Evolutionary conservation across 2,888 invertebrate species (phyloP).

Genomic region (Drosophila suboccidentalis): DNA sequence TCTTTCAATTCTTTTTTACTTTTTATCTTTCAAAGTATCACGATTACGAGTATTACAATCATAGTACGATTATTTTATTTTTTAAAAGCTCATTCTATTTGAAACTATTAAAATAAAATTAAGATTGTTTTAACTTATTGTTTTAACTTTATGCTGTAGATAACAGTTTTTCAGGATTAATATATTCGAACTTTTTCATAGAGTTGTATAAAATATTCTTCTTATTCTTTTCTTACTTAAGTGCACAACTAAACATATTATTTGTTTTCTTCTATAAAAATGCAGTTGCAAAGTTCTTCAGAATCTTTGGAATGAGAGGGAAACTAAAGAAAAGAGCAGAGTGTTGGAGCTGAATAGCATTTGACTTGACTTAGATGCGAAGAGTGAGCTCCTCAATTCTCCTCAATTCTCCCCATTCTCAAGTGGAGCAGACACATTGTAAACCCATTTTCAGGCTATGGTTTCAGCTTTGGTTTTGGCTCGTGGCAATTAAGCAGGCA

Average conservation of each 20-base stretch:
- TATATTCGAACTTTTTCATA: no score
- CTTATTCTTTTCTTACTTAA: no score
- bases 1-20: no score
- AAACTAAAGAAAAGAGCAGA: not conserved
- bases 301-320: not conserved
- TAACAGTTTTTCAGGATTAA: no score
- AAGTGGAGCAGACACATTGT: conserved; percentile 49
- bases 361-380: conserved; percentile 24
- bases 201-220: no score
- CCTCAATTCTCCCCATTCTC: conserved; percentile 7
- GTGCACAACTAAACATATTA: not conserved
- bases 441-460: conserved; percentile 27
- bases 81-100: no score
- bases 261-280: conserved; percentile 3
- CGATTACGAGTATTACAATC: no score
- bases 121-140: no score
- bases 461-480: conserved; percentile 24
- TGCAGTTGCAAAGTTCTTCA: conserved; percentile 5
- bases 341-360: conserved; percentile 11
- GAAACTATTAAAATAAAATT: no score
- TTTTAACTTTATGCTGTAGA: no score
- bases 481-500: conserved; percentile 43
- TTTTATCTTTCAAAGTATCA: no score
- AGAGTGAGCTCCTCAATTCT: conserved; percentile 7
- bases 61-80: no score